Conservation (phyloP, 2,113 vertebrate species). For the Chelonoidis abingdonii region DNA sequence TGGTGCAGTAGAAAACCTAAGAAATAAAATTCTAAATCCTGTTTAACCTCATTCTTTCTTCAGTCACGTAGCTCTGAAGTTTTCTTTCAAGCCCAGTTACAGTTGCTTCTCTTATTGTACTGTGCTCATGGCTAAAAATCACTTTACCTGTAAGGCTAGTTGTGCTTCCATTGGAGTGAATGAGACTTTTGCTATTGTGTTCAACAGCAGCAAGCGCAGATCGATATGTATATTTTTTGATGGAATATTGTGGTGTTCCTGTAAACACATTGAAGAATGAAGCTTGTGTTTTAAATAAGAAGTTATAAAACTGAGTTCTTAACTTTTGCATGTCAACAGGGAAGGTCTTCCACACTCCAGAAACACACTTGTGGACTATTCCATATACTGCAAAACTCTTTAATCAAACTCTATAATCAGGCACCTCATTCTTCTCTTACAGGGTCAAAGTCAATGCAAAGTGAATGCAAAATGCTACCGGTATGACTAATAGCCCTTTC, state of each 20-base stretch:
- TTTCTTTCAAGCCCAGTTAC: neutral
- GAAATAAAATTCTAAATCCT: neutral
- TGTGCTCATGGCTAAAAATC: neutral
- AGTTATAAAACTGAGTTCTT: neutral
- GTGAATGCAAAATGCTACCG: neutral
- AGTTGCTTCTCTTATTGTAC: neutral
- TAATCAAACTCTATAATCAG: neutral
- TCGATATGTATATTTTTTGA: neutral
- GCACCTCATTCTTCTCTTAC: neutral
- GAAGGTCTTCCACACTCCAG: neutral
- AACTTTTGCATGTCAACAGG: neutral
- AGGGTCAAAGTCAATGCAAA: neutral
- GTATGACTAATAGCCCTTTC: neutral
- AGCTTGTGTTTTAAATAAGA: neutral
- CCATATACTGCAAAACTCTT: neutral
- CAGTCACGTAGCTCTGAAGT: neutral
- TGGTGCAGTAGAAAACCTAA: neutral
- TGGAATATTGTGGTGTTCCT: neutral
- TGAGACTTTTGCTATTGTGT: neutral
- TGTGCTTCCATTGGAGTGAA: neutral
- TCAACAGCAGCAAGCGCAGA: neutral
- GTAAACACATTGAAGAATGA: neutral
- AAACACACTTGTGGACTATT: neutral
- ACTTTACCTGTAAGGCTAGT: neutral
- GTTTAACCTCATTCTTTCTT: neutral